phyloP scores from a whole-genome alignment of 2,797 vertebrate genomes.

The Peromyscus melanophrys region DNA sequence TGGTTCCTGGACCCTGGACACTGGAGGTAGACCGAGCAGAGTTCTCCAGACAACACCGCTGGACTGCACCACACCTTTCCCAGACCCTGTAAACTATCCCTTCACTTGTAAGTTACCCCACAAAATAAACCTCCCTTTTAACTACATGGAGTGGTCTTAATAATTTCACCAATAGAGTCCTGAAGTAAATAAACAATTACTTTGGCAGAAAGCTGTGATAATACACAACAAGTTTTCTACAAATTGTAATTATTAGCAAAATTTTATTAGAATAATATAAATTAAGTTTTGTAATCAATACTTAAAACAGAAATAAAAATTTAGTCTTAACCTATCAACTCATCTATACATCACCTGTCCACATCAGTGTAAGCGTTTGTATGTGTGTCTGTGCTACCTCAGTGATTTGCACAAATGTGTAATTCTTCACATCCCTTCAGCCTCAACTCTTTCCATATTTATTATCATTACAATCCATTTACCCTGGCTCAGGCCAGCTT shows the following conservation, averaged over 20 bases:
- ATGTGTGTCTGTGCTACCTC: background rate
- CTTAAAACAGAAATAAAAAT: background rate
- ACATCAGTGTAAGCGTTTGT: background rate
- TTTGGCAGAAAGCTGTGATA: conserved; percentile 37
- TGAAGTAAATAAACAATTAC: background rate
- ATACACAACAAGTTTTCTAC: background rate
- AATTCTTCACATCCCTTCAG: background rate
- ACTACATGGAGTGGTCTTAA: no score
- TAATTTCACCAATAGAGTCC: background rate
- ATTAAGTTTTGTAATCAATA: conserved; percentile 4
- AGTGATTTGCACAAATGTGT: background rate
- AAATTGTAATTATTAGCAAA: conserved; percentile 32
- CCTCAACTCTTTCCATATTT: background rate
- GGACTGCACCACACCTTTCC: no score
- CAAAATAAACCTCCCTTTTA: no score
- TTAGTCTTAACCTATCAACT: background rate
- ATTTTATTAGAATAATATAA: background rate
- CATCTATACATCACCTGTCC: background rate
- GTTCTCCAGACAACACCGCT: no score
- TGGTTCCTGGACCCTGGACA: no score
- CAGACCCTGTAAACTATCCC: no score
- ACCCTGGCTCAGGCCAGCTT: background rate
- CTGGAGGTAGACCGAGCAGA: no score
- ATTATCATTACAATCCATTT: background rate
- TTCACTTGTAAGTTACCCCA: no score